Conservation (phyloP, 1,140 invertebrate genomes). For the Hyles vespertilio region DNA sequence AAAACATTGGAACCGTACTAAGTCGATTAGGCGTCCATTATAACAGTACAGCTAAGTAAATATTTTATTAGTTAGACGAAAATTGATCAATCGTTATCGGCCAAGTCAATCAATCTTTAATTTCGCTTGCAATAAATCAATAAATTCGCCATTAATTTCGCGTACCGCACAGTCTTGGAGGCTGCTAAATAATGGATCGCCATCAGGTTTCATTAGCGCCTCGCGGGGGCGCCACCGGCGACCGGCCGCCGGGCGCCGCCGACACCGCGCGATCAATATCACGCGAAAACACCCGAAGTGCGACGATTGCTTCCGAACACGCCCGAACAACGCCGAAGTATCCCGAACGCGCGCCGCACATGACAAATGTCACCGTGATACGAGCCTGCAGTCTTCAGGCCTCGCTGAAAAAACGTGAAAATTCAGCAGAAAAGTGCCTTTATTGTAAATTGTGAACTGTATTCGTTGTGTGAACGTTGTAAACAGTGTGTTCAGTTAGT, state of each 20-base stretch:
- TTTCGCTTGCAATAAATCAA: constrained; percentile 63
- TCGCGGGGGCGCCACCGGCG: constrained; percentile 59
- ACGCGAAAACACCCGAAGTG: constrained; percentile 10
- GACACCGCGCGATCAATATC: constrained; percentile 51
- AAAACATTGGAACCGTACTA: too few relatives aligned
- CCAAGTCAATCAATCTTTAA: constrained; percentile 54
- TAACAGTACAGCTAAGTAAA: background rate
- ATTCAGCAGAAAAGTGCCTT: constrained; percentile 59
- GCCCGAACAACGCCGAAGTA: constrained; percentile 27
- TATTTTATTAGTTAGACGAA: too few relatives aligned
- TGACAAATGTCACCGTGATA: constrained; percentile 67
- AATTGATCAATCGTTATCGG: too few relatives aligned
- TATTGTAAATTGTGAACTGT: constrained; percentile 34
- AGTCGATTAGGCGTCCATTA: background rate
- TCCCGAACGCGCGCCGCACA: constrained; percentile 46
- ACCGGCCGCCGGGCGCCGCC: constrained; percentile 58
- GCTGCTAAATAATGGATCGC: constrained; percentile 67
- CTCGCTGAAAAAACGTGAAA: constrained; percentile 52
- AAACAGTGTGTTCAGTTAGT: constrained; percentile 32
- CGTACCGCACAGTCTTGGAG: constrained; percentile 46
- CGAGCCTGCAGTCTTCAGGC: constrained; percentile 58
- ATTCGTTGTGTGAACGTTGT: constrained; percentile 25
- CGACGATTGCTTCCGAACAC: constrained; percentile 16
- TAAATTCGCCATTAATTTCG: constrained; percentile 67
- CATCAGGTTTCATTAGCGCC: constrained; percentile 64